These are phyloP conservation scores for Araneus ventricosus DNA, from an alignment of 1,140 invertebrate genomes.

Conservation along the genomic window DNA sequence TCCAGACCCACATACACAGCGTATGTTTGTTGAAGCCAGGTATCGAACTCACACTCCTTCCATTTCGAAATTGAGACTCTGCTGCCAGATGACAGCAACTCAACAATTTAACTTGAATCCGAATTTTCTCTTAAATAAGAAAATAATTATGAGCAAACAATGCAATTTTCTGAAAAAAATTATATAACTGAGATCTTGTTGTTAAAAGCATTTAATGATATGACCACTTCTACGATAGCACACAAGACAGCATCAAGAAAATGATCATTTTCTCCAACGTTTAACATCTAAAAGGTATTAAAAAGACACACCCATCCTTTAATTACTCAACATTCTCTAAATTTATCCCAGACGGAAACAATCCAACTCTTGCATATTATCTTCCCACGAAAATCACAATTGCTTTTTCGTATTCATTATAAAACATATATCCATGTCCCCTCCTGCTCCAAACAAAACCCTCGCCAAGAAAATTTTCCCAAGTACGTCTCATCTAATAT, in stretches of 20 bases:
- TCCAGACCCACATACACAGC: too few relatives aligned
- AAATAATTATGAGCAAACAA: too few relatives aligned
- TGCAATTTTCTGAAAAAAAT: not conserved
- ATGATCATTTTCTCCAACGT: not conserved
- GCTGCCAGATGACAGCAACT: too few relatives aligned
- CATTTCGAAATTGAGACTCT: too few relatives aligned
- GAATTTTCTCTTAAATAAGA: too few relatives aligned
- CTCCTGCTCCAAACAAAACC: not conserved
- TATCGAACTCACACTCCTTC: too few relatives aligned
- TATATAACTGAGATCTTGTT: not conserved
- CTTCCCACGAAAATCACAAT: constrained; percentile 1
- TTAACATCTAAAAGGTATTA: not conserved
- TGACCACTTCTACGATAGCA: not conserved
- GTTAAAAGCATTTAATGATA: not conserved
- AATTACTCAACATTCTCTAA: not conserved
- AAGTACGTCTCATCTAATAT: not conserved
- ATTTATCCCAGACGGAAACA: not conserved
- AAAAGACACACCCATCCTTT: not conserved
- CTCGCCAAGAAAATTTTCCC: not conserved
- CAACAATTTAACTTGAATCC: too few relatives aligned
- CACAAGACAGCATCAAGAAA: not conserved
- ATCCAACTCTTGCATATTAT: constrained; percentile 13
- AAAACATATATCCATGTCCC: not conserved
- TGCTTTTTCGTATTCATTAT: not conserved
- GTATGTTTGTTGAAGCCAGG: too few relatives aligned